Evolutionary conservation across 2,113 vertebrate species (phyloP).

Genomic region (western clawed frog (Xenopus tropicalis)): UCB_Xtro_10.0 CM004447.2:51855501-51856000

Average conservation of each 20-base stretch:
- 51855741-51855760: constrained; percentile 44
- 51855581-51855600: constrained; percentile 18
- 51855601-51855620: constrained; percentile 41
- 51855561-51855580: constrained; percentile 15
- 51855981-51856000: no score
- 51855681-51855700: constrained; percentile 38
- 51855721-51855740: constrained; percentile 35
- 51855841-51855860: neutral
- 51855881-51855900: constrained; percentile 1
- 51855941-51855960: neutral
- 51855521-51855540: constrained; percentile 29
- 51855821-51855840: constrained; percentile 1
- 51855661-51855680: constrained; percentile 37
- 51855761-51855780: constrained; percentile 42
- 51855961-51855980: neutral
- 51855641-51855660: constrained; percentile 14
- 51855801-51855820: neutral
- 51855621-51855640: constrained; percentile 47
- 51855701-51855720: constrained; percentile 32
- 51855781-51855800: neutral
- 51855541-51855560: constrained; percentile 39
- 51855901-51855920: neutral
- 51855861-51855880: neutral
- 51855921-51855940: neutral
- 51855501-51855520: constrained; percentile 35